Evolutionary conservation across 2,888 invertebrate species (phyloP), one percentile per base, ranked within the genome.

Genomic region (Ophion costatus): DNA sequence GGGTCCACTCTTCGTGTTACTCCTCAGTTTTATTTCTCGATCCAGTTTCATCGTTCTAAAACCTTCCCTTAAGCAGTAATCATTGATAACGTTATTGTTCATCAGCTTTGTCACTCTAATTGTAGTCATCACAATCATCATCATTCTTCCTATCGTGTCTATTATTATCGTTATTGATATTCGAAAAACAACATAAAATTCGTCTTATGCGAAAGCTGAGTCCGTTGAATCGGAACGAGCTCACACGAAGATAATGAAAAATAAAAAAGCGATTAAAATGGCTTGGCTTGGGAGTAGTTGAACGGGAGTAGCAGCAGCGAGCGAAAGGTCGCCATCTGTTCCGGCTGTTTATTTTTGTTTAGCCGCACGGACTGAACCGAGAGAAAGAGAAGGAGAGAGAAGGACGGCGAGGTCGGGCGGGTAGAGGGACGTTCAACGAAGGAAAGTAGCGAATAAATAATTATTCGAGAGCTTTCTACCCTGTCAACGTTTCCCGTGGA

Each of bases 381-480:
- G 67, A 11, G 51, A 77, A 33, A 33, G 38, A 67, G 77, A 59
- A 22, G 22, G 42, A 67, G 20, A n/a, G 38, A n/a, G 67, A 57
- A 56, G n/a, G 11, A 38, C 42, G 61, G 63, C 4, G 63, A 63
- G 69, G 10, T 38, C 38, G 38, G 38, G 76, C 14, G 51, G 38
- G 64, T 38, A 64, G 85, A 87, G 88, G 29, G 45, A 74, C 20
- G 67, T 29, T 67, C 57, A 38, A 42, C 33, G 33, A 33, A 56
- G 80, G 67, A 73, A 80, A 85, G 83, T 74, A 82, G 80, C 83
- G 73, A 83, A 80, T 85, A 83, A 83, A 83, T 83, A 80, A 85
- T 85, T 82, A 80, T 85, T 85, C 78, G 84, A 79, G 76, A 86
- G 82, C 80, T 85, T 84, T 84, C 71, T 51, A 66, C 61, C 67